Percentiles rank a stretch among this genome's conserved stretches.
phyloP scores from a whole-genome alignment of 35 echinoderm and acorn worm species.

The Lytechinus pictus region DNA sequence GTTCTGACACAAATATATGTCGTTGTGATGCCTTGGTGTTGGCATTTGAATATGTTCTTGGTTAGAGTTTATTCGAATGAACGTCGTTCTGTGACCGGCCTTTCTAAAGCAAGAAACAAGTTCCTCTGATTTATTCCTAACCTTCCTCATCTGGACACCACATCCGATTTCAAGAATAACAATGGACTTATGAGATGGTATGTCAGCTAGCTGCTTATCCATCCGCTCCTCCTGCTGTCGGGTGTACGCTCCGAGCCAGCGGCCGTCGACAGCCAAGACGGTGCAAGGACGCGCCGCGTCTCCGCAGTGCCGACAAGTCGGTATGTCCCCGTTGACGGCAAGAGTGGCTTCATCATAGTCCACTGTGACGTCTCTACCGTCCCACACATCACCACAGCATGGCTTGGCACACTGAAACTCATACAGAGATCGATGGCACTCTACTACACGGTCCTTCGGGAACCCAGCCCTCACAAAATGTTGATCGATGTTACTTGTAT shows the following conservation, averaged over 20 bases:
- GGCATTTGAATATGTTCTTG: slow-evolving; percentile 22
- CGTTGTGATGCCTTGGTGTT: not conserved
- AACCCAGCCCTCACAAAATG: slow-evolving; percentile 39
- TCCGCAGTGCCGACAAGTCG: not conserved
- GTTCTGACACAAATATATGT: not conserved
- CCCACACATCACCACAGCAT: slow-evolving; percentile 45
- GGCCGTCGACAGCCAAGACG: not conserved
- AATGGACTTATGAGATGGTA: not conserved
- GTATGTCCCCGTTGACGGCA: not conserved
- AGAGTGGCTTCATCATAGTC: slow-evolving; percentile 37
- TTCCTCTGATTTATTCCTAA: slow-evolving; percentile 7
- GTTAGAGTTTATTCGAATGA: slow-evolving; percentile 17
- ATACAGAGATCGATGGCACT: slow-evolving; percentile 39
- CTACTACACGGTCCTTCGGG: not conserved
- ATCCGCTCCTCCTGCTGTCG: not conserved
- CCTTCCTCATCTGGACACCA: slow-evolving; percentile 40
- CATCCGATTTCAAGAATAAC: slow-evolving; percentile 26
- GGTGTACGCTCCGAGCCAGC: not conserved
- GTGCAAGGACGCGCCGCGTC: slow-evolving; percentile 39
- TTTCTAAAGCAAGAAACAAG: not conserved
- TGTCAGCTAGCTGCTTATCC: not conserved
- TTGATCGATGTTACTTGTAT: slow-evolving; percentile 35
- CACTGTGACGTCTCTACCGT: slow-evolving; percentile 7
- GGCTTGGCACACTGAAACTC: slow-evolving; percentile 34
- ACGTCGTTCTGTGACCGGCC: not conserved